Evolutionary conservation across 2,888 invertebrate genomes (phyloP), one percentile per base, ranked within the genome.

Genomic region (Aspidiotus destructor): DNA sequence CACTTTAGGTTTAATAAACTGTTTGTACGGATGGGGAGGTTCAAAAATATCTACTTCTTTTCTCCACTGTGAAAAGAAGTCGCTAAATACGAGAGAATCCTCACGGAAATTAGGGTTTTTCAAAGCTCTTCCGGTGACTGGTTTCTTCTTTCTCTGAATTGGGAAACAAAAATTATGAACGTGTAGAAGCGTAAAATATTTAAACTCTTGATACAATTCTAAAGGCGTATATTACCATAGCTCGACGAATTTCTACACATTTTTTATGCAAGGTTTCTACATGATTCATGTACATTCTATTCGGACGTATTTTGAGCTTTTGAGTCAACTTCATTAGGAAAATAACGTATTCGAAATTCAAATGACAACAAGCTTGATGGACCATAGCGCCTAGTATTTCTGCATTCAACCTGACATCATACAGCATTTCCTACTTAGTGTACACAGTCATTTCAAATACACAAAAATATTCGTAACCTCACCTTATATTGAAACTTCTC

Each of bases 381-480:
- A 92, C 73, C 78, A 95, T 82, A 40, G 87, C 83, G 13, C 88
- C 88, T 62, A 91, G 77, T 71, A 94, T 88, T 77, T 85, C 83
- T 64, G 83, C 79, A 76, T 92, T 93, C 55, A 87, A 78, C 74
- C 89, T 85, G 58, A 71, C 70, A 72, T 48, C 48, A 28, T 28
- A 28, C 28, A 28, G 28, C 28, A 5, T 28, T 28, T 28, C 2
- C 5, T 28, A 65, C 69, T 69, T 57, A 61, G 54, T 57, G 44
- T 40, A 16, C 62, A 10, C 17, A 58, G 48, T 72, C 1, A 28
- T 28, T 28, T 28, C 28, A 16, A 42, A 40, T 48, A 13, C 28
- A 61, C 15, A 64, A 57, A 40, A 60, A 54, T 68, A 58, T 65
- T 62, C 13, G 63, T 48, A 70, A 70, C 28, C 76, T 17, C 16